phyloP scores from a whole-genome alignment of 2,888 invertebrate species.

The Pristionchus maxplancki region DNA sequence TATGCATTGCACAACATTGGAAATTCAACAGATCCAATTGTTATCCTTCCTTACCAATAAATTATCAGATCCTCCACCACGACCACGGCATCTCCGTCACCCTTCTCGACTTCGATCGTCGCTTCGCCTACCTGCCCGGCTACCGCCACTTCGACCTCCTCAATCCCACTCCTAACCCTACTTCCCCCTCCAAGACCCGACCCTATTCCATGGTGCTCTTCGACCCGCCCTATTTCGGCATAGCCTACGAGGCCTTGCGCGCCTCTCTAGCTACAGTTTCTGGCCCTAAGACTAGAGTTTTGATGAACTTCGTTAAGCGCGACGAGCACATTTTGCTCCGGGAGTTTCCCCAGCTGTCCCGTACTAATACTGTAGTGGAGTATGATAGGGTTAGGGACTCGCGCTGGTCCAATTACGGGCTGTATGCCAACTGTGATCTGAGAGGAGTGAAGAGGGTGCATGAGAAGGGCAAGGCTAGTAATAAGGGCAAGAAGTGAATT shows the following conservation, averaged over 20 bases:
- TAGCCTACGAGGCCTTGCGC: background rate
- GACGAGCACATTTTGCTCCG: constrained; percentile 37
- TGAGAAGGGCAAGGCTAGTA: constrained; percentile 3
- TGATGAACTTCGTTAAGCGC: background rate
- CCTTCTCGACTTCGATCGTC: constrained; percentile 49
- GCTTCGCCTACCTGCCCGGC: constrained; percentile 49
- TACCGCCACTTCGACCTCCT: constrained; percentile 46
- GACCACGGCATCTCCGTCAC: constrained; percentile 50
- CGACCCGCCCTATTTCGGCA: constrained; percentile 52
- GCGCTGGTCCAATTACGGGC: constrained; percentile 37
- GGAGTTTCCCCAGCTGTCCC: background rate
- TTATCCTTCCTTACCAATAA: background rate
- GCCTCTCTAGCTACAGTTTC: background rate
- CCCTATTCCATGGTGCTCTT: constrained; percentile 46
- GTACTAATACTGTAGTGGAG: constrained; percentile 17
- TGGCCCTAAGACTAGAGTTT: background rate
- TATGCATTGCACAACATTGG: background rate
- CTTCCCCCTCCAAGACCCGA: background rate
- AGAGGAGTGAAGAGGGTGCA: constrained; percentile 30
- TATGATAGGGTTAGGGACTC: constrained; percentile 35
- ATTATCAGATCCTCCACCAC: constrained; percentile 39
- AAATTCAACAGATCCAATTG: background rate
- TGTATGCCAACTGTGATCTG: constrained; percentile 40
- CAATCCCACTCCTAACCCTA: background rate
- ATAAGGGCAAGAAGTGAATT: background rate